Evolutionary conservation across 2,888 invertebrate species (phyloP).

Genomic region (Melinaea menophilus): DNA sequence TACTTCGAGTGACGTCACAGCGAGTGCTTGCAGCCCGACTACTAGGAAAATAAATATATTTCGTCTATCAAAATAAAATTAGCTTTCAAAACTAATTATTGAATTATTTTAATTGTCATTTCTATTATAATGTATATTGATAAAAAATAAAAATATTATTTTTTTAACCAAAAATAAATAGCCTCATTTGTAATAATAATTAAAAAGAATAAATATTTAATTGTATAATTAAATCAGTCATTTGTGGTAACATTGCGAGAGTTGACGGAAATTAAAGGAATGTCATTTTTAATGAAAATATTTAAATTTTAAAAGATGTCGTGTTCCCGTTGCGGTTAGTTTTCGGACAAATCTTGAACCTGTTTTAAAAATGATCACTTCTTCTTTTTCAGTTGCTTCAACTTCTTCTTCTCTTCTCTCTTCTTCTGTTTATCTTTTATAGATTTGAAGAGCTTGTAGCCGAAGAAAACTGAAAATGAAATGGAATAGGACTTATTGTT

Average conservation of each 20-base stretch:
- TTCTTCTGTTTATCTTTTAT: constrained; percentile 86
- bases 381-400: constrained; percentile 89
- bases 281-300: neutral
- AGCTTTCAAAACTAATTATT: too few species aligned
- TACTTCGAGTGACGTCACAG: too few species aligned
- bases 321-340: neutral
- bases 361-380: constrained; percentile 63
- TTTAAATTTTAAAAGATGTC: constrained; percentile 2
- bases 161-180: too few species aligned
- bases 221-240: constrained; percentile 11
- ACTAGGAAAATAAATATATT: too few species aligned
- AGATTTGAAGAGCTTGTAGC: constrained; percentile 90
- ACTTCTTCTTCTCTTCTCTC: constrained; percentile 88
- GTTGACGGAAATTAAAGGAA: constrained; percentile 2
- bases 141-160: too few species aligned
- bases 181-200: constrained; percentile 5
- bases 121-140: too few species aligned
- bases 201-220: constrained; percentile 14
- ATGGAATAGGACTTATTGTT: constrained; percentile 13
- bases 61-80: too few species aligned
- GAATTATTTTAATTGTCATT: too few species aligned
- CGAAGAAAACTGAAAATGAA: constrained; percentile 87
- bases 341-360: neutral
- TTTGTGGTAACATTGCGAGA: constrained; percentile 9
- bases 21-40: too few species aligned